Evolutionary conservation across 2,797 vertebrate genomes (phyloP).

Genomic region (Scarus forsteni): DNA sequence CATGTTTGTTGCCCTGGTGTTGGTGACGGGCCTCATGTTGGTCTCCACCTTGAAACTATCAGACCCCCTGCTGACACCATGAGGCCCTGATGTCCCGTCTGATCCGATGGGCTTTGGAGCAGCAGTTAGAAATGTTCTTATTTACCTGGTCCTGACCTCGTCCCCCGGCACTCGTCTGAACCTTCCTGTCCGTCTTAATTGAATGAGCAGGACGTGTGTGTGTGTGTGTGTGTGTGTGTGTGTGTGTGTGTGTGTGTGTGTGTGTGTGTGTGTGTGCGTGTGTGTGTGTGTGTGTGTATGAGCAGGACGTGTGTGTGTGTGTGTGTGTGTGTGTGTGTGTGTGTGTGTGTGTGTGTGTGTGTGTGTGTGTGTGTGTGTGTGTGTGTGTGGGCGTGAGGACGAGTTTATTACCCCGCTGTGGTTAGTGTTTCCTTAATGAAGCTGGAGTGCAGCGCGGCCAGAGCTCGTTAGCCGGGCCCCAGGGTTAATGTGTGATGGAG

Average conservation of each 20-base stretch:
- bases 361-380: slow-evolving; percentile 9
- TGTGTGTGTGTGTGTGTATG: slow-evolving; percentile 26
- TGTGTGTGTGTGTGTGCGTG: slow-evolving; percentile 5
- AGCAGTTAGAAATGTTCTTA: slow-evolving; percentile 56
- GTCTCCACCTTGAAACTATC: too few species aligned
- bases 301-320: not conserved
- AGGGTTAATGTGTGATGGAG: slow-evolving; percentile 70
- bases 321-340: too few species aligned
- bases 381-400: slow-evolving; percentile 26
- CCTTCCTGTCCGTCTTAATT: slow-evolving; percentile 49
- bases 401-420: slow-evolving; percentile 59
- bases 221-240: slow-evolving; percentile 15
- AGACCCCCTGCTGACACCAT: too few species aligned
- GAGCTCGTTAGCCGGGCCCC: slow-evolving; percentile 65
- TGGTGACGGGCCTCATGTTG: too few species aligned
- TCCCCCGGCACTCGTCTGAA: slow-evolving; percentile 54
- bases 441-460: slow-evolving; percentile 49
- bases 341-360: too few species aligned
- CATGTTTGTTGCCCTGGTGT: too few species aligned
- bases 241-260: slow-evolving; percentile 9
- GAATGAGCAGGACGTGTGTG: slow-evolving; percentile 30
- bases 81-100: slow-evolving; percentile 10
- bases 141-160: slow-evolving; percentile 54
- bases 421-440: slow-evolving; percentile 73
- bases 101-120: slow-evolving; percentile 43